A percentile compares a stretch with the other conserved stretches of the same genome.
Conservation (phyloP, 2,113 vertebrate genomes). For the Morphnarchus princeps region DNA sequence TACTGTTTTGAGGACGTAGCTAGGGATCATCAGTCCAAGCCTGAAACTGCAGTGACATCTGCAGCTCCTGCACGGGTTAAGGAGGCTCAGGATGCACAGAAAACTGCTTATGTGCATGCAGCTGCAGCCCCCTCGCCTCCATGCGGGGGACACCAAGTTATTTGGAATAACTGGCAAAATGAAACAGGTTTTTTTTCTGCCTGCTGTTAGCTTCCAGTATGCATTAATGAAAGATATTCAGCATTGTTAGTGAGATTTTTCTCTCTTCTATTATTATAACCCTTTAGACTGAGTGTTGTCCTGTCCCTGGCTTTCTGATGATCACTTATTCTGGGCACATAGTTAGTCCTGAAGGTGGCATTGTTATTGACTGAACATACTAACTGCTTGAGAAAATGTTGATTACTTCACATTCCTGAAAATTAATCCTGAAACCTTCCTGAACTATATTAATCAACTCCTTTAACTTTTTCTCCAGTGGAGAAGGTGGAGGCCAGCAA, state of each 20-base stretch:
- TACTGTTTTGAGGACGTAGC: background rate
- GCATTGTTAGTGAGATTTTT: background rate
- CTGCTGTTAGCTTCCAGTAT: background rate
- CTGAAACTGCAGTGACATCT: conserved; percentile 25
- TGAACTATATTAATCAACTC: conserved; percentile 56
- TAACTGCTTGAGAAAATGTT: conserved; percentile 57
- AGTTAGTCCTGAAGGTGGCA: conserved; percentile 42
- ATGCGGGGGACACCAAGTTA: background rate
- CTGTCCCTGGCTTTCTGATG: background rate
- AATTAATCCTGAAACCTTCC: conserved; percentile 61
- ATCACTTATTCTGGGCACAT: conserved; percentile 34
- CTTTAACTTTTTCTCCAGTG: conserved; percentile 34
- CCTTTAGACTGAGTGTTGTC: background rate
- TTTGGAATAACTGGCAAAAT: background rate
- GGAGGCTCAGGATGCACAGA: background rate
- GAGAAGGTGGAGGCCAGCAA: conserved; percentile 25
- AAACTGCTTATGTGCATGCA: background rate
- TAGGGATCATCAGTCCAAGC: background rate
- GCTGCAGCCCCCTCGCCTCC: background rate
- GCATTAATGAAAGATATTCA: background rate
- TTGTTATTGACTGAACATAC: conserved; percentile 50
- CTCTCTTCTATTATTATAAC: background rate
- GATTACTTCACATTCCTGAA: conserved; percentile 63
- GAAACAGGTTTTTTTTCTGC: background rate
- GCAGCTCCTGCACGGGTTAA: background rate